A percentile compares a stretch with the other conserved stretches of the same genome.
These are phyloP conservation scores for Thysanoteuthis rhombus DNA, from an alignment of 2,888 invertebrate species.

Conservation along the genomic window DNA sequence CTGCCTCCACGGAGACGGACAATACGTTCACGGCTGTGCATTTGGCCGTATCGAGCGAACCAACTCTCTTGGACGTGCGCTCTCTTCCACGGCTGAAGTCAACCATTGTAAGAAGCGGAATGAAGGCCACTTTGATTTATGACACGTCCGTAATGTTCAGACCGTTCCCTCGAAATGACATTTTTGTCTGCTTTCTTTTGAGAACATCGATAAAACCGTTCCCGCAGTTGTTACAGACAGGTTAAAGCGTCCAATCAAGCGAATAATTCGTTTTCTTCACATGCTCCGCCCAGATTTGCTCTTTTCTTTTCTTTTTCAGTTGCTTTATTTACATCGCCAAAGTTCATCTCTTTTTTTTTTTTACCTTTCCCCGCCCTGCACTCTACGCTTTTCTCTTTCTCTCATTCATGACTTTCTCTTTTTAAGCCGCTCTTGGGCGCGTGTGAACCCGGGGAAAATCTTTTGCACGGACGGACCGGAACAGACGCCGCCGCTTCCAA, in stretches of 20 bases:
- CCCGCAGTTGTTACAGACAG: background rate
- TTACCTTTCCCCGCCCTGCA: too few relatives aligned
- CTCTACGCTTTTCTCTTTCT: too few relatives aligned
- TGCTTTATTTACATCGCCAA: too few relatives aligned
- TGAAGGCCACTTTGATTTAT: background rate
- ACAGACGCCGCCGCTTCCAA: too few relatives aligned
- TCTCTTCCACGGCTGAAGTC: background rate
- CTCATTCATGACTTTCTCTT: too few relatives aligned
- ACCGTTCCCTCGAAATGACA: background rate
- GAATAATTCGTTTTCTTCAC: background rate
- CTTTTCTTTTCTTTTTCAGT: background rate
- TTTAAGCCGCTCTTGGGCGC: too few relatives aligned
- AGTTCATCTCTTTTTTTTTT: too few relatives aligned
- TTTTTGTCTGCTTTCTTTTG: background rate
- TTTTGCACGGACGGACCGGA: too few relatives aligned
- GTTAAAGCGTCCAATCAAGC: background rate
- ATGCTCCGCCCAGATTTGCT: background rate
- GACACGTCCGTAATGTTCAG: background rate
- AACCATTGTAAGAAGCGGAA: background rate
- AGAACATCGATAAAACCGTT: background rate
- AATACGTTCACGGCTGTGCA: background rate
- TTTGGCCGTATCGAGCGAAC: background rate
- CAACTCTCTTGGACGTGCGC: background rate
- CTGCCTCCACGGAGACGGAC: background rate
- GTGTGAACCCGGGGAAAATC: too few relatives aligned